Evolutionary conservation across 1,140 invertebrate species (phyloP), one percentile per base, ranked within the genome.

Genomic region (Drosophila trapezifrons): DNA sequence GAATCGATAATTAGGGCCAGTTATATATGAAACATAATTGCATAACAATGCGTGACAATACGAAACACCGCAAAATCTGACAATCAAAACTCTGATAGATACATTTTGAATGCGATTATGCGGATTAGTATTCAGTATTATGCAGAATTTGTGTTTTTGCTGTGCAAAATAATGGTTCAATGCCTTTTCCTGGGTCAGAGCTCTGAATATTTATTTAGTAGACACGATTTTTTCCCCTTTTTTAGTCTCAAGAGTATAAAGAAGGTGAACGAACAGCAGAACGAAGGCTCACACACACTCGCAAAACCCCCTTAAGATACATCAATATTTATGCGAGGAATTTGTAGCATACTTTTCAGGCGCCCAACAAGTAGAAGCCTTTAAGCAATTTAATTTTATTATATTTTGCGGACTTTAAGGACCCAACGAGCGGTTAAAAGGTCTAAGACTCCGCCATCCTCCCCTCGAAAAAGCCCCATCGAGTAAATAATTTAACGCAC

Each of bases 311-410:
- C 20, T 20, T 32, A 7, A 38, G 12, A 38, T 38, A 56, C 64
- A 71, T 70, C 43, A 70, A 69, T 70, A 70, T 70, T 70, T 47
- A 57, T 70, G 66, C 4, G 0, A 1, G 38, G 38, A 47, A 47
- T 57, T 58, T 47, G 42, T 72, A 82, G 64, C 51, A 75, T 49
- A 74, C 38, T 75, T 82, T 78, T 18, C 40, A 49, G 73, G 17
- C 49, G 49, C 32, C 49, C 37, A 35, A 6, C 38, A 13, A 62
- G 55, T 46, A 35, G 52, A 45, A 29, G 12, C 67, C 80, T 87
- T 87, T 83, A 87, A 89, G 72, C 67, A 60, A 77, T 83, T 89
- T 80, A 80, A 87, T 87, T 89, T 87, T 87, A 87, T 87, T 87
- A 89, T 73, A 60, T 52, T 59, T 71, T 60, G 37, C 47, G 55